A percentile compares a stretch with the other conserved stretches of the same genome.
Conservation (phyloP, 1,140 invertebrate species). For the Manduca sexta region DNA sequence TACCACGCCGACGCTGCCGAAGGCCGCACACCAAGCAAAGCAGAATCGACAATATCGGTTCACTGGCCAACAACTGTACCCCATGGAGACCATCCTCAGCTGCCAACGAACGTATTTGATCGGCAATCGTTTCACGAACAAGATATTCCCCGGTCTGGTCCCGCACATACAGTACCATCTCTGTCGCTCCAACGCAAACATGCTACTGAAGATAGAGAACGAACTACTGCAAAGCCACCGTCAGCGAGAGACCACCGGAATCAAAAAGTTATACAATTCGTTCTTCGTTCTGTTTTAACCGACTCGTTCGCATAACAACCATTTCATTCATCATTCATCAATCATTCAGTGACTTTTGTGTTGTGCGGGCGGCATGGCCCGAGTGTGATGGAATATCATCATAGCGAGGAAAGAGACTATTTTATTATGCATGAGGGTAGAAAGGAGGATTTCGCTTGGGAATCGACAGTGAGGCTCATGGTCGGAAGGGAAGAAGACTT, state of each 20-base stretch:
- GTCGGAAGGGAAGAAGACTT: slow-evolving; percentile 51
- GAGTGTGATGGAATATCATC: slow-evolving; percentile 54
- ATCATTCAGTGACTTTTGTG: slow-evolving; percentile 53
- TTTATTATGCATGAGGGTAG: slow-evolving; percentile 54
- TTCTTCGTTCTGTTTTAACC: slow-evolving; percentile 89
- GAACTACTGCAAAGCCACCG: slow-evolving; percentile 84
- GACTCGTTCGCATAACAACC: slow-evolving; percentile 9
- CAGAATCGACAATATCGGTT: slow-evolving; percentile 26
- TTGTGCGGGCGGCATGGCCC: slow-evolving; percentile 45
- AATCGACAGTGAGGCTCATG: slow-evolving; percentile 47
- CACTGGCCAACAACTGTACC: slow-evolving; percentile 23
- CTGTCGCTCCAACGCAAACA: slow-evolving; percentile 61
- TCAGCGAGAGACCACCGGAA: slow-evolving; percentile 85
- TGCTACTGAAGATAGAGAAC: slow-evolving; percentile 79
- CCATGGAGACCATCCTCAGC: slow-evolving; percentile 49
- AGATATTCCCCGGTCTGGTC: slow-evolving; percentile 35
- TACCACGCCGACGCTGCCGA: slow-evolving; percentile 21
- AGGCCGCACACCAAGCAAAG: slow-evolving; percentile 6
- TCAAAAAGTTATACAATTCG: slow-evolving; percentile 88
- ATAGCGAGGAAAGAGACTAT: slow-evolving; percentile 41
- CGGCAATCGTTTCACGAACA: slow-evolving; percentile 53
- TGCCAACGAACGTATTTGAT: slow-evolving; percentile 44
- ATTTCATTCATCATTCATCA: slow-evolving; percentile 41
- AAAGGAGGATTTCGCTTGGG: slow-evolving; percentile 56
- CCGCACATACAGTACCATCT: slow-evolving; percentile 56